phyloP scores from a whole-genome alignment of 2,797 vertebrate genomes.

The Lacerta bilineata region DNA sequence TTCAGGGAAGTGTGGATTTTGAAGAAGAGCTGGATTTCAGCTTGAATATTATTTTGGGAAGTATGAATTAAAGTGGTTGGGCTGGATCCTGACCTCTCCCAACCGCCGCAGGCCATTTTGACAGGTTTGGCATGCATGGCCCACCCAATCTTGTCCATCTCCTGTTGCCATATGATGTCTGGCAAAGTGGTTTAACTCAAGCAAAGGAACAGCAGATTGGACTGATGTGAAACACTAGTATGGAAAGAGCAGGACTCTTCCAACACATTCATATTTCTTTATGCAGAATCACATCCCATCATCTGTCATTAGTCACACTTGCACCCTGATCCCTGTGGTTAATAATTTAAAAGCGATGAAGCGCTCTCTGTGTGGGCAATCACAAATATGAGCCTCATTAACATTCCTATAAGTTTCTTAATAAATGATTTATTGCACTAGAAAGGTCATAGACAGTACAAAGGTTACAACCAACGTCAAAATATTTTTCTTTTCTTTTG shows the following conservation, averaged over 20 bases:
- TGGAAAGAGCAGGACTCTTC: not conserved
- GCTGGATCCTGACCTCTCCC: too few relatives aligned
- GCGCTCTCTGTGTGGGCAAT: not conserved
- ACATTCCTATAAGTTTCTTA: not conserved
- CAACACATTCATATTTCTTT: not conserved
- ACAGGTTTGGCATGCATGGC: too few relatives aligned
- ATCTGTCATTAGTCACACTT: not conserved
- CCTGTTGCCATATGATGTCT: too few relatives aligned
- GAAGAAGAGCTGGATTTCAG: too few relatives aligned
- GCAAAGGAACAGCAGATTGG: not conserved
- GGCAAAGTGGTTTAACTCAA: too few relatives aligned
- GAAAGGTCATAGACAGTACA: not conserved
- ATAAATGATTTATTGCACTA: constrained; percentile 16
- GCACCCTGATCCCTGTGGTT: not conserved
- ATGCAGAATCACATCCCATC: not conserved
- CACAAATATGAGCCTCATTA: not conserved
- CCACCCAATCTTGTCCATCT: too few relatives aligned
- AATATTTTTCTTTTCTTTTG: not conserved
- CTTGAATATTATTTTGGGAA: too few relatives aligned
- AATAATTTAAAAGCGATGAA: constrained; percentile 25
- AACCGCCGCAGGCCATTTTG: too few relatives aligned
- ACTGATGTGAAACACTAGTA: not conserved
- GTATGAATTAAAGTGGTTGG: too few relatives aligned
- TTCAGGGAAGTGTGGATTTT: too few relatives aligned
- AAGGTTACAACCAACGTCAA: not conserved